phyloP scores from a whole-genome alignment of 1,140 invertebrate genomes.

The Helicorthomorpha holstii region DNA sequence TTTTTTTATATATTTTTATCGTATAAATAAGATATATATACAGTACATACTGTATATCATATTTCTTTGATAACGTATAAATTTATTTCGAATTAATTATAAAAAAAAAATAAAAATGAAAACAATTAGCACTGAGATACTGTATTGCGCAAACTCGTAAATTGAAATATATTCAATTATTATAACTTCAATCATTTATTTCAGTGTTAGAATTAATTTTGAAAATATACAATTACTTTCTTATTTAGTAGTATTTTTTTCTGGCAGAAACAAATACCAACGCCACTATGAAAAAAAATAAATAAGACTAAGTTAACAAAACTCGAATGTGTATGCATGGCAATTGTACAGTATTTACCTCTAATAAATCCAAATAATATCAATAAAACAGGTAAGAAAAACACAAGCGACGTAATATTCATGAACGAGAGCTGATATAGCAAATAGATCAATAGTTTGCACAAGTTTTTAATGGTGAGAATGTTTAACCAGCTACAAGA shows the following conservation, averaged over 20 bases:
- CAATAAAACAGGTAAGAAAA: constrained; percentile 74
- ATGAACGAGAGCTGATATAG: constrained; percentile 52
- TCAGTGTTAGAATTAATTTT: too few species aligned
- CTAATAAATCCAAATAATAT: constrained; percentile 45
- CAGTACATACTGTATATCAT: too few species aligned
- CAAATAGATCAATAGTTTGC: constrained; percentile 35
- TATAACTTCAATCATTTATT: too few species aligned
- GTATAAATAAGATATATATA: too few species aligned
- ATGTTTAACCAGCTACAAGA: constrained; percentile 15
- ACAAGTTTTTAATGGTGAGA: constrained; percentile 10
- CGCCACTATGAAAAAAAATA: constrained; percentile 28
- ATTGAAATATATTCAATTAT: too few species aligned
- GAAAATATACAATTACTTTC: constrained; percentile 68
- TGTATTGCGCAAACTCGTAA: too few species aligned
- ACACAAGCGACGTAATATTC: constrained; percentile 64
- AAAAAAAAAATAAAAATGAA: too few species aligned
- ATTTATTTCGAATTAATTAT: too few species aligned
- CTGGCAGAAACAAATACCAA: constrained; percentile 34
- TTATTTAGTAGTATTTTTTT: constrained; percentile 24
- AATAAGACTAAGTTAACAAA: neutral
- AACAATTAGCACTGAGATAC: too few species aligned
- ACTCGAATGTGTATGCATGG: neutral
- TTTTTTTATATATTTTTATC: too few species aligned
- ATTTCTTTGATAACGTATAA: too few species aligned
- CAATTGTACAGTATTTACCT: constrained; percentile 16